Conservation (phyloP, 2,113 vertebrate species). For the Scartelaos histophorus region DNA sequence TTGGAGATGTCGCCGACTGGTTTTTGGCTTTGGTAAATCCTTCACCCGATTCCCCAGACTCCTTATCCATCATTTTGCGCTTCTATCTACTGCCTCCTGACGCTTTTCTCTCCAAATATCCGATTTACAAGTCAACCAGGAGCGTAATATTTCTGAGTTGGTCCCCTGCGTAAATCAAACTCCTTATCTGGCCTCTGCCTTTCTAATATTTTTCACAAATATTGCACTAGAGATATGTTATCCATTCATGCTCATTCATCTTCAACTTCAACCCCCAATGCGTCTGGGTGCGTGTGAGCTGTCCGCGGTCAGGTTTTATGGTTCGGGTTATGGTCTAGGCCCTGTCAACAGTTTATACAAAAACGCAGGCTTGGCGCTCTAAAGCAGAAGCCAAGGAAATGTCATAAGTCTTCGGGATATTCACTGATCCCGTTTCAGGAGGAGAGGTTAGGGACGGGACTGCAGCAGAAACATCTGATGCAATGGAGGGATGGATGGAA, state of each 20-base stretch:
- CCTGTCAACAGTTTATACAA: neutral
- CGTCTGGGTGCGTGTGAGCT: slow-evolving; percentile 40
- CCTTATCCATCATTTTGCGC: slow-evolving; percentile 20
- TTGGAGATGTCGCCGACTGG: slow-evolving; percentile 2
- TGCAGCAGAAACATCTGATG: too few relatives aligned
- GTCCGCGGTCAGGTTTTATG: too few relatives aligned
- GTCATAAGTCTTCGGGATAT: neutral
- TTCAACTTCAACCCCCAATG: slow-evolving; percentile 24
- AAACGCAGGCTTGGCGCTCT: too few relatives aligned
- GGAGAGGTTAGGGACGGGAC: too few relatives aligned
- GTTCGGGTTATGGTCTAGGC: neutral
- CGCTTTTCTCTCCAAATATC: slow-evolving; percentile 56
- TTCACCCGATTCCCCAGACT: neutral
- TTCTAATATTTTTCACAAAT: slow-evolving; percentile 65
- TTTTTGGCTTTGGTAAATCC: slow-evolving; percentile 15
- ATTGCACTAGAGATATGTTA: slow-evolving; percentile 53
- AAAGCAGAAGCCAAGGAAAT: neutral
- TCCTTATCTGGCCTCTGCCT: slow-evolving; percentile 51
- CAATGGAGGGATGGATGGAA: too few relatives aligned
- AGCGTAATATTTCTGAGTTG: slow-evolving; percentile 52
- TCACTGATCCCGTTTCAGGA: too few relatives aligned
- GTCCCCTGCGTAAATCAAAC: slow-evolving; percentile 46
- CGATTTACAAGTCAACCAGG: slow-evolving; percentile 52
- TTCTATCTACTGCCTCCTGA: slow-evolving; percentile 44
- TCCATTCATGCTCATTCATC: slow-evolving; percentile 53